Evolutionary conservation across 2,797 vertebrate species (phyloP).

Genomic region (Potorous gilbertii): DNA sequence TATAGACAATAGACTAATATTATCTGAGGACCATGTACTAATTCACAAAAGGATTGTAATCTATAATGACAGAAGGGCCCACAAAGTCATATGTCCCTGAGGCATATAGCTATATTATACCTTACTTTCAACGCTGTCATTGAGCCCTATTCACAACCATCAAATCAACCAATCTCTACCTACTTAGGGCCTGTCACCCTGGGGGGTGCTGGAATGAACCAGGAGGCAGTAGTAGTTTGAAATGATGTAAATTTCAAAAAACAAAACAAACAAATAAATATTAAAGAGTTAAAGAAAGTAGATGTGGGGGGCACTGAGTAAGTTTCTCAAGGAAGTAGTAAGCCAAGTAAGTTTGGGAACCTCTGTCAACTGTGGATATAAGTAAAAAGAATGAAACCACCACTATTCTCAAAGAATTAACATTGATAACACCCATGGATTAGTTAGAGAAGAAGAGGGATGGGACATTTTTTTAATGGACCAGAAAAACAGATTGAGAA

Average conservation of each 20-base stretch:
- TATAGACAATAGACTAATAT: no score
- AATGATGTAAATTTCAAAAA: no score
- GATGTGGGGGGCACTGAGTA: no score
- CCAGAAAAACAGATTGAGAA: background rate
- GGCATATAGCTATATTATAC: background rate
- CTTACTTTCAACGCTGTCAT: background rate
- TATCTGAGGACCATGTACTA: background rate
- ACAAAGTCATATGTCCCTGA: background rate
- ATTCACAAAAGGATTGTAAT: background rate
- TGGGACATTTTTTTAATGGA: background rate
- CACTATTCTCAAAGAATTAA: background rate
- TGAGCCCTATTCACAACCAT: background rate
- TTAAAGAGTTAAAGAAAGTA: no score
- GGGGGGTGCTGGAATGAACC: no score
- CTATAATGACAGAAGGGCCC: background rate
- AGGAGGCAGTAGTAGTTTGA: no score
- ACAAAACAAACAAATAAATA: no score
- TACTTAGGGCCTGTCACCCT: background rate
- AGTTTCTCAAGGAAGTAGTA: no score
- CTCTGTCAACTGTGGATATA: background rate
- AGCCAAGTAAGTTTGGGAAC: no score
- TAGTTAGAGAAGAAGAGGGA: background rate
- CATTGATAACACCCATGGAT: background rate
- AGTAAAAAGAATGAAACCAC: background rate
- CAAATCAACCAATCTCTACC: background rate